Base-by-base conservation (phyloP, 2,113 vertebrate genomes). In the Caranx ignobilis region DNA sequence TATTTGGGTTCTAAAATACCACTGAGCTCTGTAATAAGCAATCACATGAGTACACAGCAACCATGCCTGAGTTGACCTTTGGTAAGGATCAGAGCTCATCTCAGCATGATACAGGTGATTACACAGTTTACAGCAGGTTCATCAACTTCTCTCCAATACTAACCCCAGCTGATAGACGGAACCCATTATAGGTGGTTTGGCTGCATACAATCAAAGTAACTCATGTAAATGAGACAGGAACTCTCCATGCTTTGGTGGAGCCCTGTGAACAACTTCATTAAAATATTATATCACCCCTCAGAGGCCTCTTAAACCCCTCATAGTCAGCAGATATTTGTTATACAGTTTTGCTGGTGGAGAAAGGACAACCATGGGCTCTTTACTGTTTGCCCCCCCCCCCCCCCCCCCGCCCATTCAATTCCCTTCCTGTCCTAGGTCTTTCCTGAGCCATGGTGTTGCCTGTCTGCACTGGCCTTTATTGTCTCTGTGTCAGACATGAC, bases 391-490 rank as follows among this genome's bases (percentile, higher is more conserved):
- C 60, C 54, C 50, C 66, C 65, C 11, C 13, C 34, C 13, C 6
- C 13, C 43, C 12, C 12, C 1, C 60, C 63, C 13, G 2, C 54
- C 35, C 35, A 4, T 7, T 7, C 35, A 37, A 26, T 10, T 8
- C 34, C 78, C 66, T 26, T 26, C 26, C 26, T 26, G 26, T 26
- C 26, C 94, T 95, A 93, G 95, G 96, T 96, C 96, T 96, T 96
- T 95, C 95, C 93, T 94, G 94, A 96, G 96, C 95, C 95, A 96
- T 96, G 95, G 95, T 96, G 96, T 97, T 97, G 96, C 96, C 96
- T 97, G 96, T 98, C 97, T 97, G 96, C 96, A 96, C 95, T 96
- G 94, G 96, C 96, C 95, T 94, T 78, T 96, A 95, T 96, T 59
- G 96, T 94, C 95, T 96, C 96, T 96, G 96, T 69, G 96, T 69